A percentile compares a stretch with the other conserved stretches of the same genome.
Conservation (phyloP, 1,140 invertebrate species). For the Sinonovacula constricta region DNA sequence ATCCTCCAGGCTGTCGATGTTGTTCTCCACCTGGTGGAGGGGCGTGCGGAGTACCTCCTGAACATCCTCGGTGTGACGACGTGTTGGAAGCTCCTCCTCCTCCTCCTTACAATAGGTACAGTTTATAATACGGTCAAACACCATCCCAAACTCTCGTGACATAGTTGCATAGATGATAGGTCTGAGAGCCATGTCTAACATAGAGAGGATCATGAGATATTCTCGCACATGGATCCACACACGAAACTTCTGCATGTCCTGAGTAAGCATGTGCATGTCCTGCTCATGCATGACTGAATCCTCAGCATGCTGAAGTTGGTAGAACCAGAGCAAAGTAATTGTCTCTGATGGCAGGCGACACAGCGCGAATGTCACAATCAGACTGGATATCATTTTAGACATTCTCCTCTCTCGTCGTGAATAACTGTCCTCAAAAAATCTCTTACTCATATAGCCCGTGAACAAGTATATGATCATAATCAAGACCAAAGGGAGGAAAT, state of each 20-base stretch:
- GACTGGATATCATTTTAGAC: slow-evolving; percentile 64
- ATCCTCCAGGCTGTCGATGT: no score
- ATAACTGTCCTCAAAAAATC: slow-evolving; percentile 73
- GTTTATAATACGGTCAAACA: slow-evolving; percentile 49
- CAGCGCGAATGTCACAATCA: slow-evolving; percentile 65
- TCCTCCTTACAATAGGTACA: slow-evolving; percentile 45
- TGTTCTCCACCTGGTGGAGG: not conserved
- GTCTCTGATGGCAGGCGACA: slow-evolving; percentile 68
- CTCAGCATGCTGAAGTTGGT: slow-evolving; percentile 51
- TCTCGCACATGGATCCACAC: slow-evolving; percentile 42
- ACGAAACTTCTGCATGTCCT: slow-evolving; percentile 40
- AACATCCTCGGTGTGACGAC: slow-evolving; percentile 26
- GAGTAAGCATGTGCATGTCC: slow-evolving; percentile 4
- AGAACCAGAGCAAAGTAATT: slow-evolving; percentile 57
- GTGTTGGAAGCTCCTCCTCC: slow-evolving; percentile 17
- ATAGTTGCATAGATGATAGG: slow-evolving; percentile 50
- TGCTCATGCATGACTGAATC: slow-evolving; percentile 41
- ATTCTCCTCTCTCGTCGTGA: slow-evolving; percentile 63
- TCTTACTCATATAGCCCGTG: slow-evolving; percentile 64
- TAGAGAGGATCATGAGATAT: slow-evolving; percentile 38
- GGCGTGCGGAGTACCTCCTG: slow-evolving; percentile 20
- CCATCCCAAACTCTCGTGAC: slow-evolving; percentile 46
- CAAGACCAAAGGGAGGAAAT: slow-evolving; percentile 65
- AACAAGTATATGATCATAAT: slow-evolving; percentile 67
- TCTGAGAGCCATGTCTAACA: slow-evolving; percentile 46